Percentiles rank a stretch among this genome's conserved stretches.
phyloP scores from a whole-genome alignment of 2,888 invertebrate species.

The Melieria crassipennis region DNA sequence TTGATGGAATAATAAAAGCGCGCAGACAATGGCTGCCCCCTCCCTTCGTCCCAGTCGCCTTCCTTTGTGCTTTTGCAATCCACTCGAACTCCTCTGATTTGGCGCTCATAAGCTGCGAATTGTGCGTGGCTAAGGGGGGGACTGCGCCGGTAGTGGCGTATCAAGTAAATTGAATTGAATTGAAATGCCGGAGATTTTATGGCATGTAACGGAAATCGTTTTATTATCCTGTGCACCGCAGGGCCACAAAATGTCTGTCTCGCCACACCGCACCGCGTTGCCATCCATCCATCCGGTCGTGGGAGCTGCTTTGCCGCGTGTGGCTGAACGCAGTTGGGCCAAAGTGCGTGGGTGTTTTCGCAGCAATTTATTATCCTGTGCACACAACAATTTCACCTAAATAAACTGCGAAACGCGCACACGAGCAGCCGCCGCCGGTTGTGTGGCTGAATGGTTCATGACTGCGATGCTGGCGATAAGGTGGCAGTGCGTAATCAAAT shows the following conservation, averaged over 20 bases:
- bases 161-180: slow-evolving; percentile 54
- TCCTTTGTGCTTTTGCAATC: too few relatives aligned
- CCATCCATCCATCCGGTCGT: too few relatives aligned
- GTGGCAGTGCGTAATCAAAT: slow-evolving; percentile 45
- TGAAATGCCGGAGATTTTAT: slow-evolving; percentile 60
- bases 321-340: slow-evolving; percentile 5
- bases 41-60: too few relatives aligned
- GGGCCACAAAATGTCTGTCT: too few relatives aligned
- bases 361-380: slow-evolving; percentile 54
- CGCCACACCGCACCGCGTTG: too few relatives aligned
- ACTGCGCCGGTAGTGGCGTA: background rate
- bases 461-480: slow-evolving; percentile 25
- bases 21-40: background rate
- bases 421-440: slow-evolving; percentile 1
- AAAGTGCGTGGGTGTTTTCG: slow-evolving; percentile 55
- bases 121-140: slow-evolving; percentile 7
- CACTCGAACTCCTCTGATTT: slow-evolving; percentile 30
- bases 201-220: slow-evolving; percentile 61
- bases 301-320: too few relatives aligned
- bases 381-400: slow-evolving; percentile 29
- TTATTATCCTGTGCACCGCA: slow-evolving; percentile 52
- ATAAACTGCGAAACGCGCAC: slow-evolving; percentile 33
- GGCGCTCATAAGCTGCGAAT: slow-evolving; percentile 39
- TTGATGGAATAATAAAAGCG: slow-evolving; percentile 60
- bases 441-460: slow-evolving; percentile 6